Percentiles rank a stretch among this genome's conserved stretches.
These are phyloP conservation scores for Micromys minutus DNA, from an alignment of 2,113 vertebrate species.

Conservation along the genomic window DNA sequence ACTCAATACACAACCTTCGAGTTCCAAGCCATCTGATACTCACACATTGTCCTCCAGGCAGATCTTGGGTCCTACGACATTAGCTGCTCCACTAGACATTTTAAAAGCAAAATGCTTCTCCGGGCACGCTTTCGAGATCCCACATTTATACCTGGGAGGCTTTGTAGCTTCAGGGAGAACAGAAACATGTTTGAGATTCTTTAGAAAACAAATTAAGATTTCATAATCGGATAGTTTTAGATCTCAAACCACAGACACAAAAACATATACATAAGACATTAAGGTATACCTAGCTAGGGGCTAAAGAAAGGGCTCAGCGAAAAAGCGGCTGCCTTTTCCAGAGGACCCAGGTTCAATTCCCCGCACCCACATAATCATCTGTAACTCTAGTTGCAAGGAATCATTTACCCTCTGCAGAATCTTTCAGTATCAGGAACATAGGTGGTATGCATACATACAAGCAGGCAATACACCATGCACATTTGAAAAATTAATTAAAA, in stretches of 20 bases:
- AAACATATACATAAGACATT: neutral
- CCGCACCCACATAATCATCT: too few species aligned
- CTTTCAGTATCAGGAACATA: neutral
- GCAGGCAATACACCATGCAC: neutral
- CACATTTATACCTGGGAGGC: conserved; percentile 90
- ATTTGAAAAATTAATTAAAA: neutral
- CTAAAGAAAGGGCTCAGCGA: neutral
- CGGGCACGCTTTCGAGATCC: conserved; percentile 93
- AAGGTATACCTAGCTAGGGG: neutral
- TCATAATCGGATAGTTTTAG: neutral
- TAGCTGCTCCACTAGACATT: conserved; percentile 97
- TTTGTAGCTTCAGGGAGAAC: conserved; percentile 86
- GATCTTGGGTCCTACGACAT: conserved; percentile 96
- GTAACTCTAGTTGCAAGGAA: neutral
- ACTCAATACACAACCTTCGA: neutral
- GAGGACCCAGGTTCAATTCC: neutral
- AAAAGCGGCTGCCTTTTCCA: neutral
- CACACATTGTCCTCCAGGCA: conserved; percentile 96
- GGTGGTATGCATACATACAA: neutral
- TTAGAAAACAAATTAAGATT: neutral
- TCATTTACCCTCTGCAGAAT: neutral
- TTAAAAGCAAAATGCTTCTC: conserved; percentile 95
- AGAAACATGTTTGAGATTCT: conserved; percentile 37
- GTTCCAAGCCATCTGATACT: conserved; percentile 75
- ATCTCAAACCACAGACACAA: neutral